A percentile compares a stretch with the other conserved stretches of the same genome.
phyloP scores from a whole-genome alignment of 2,888 invertebrate species.

The Sepiola atlantica region DNA sequence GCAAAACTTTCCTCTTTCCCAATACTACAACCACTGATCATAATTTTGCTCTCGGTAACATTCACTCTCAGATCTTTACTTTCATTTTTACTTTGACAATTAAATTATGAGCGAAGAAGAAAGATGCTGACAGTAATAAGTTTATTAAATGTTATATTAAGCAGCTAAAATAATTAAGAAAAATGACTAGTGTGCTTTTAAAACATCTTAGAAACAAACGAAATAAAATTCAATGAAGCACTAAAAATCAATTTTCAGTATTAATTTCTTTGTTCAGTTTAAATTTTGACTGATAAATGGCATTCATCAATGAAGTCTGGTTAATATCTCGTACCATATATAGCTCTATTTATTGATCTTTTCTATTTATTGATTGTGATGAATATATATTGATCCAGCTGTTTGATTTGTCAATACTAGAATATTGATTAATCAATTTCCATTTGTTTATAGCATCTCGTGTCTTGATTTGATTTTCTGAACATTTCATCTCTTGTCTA shows the following conservation, averaged over 20 bases:
- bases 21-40: no score
- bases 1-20: no score
- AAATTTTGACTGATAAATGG: not conserved
- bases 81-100: no score
- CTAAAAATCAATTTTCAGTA: not conserved
- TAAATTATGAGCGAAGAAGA: no score
- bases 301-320: not conserved
- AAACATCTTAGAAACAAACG: not conserved
- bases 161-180: no score
- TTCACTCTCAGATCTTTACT: no score
- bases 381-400: not conserved
- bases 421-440: not conserved
- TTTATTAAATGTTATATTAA: no score
- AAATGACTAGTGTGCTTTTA: not conserved
- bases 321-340: not conserved
- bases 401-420: not conserved
- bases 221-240: not conserved
- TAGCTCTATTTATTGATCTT: not conserved
- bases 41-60: no score
- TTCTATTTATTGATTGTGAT: not conserved
- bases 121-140: no score
- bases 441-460: not conserved
- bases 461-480: not conserved
- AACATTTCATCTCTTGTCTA: not conserved
- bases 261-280: not conserved